phyloP scores from a whole-genome alignment of 2,797 vertebrate genomes.

The Uromys caudimaculatus region DNA sequence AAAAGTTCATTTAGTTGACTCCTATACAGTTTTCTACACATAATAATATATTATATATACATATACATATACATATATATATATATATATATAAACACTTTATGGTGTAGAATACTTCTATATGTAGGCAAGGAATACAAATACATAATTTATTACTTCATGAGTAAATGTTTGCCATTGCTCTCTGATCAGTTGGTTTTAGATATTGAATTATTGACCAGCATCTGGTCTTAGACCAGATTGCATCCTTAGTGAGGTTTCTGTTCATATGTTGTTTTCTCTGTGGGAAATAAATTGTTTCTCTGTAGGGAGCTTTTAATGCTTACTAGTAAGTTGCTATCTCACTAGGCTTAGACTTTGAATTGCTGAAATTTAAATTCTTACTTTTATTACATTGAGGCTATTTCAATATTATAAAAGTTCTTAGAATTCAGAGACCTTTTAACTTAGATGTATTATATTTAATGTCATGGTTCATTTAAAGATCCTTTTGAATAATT shows the following conservation, averaged over 20 bases:
- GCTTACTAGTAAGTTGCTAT: constrained; percentile 86
- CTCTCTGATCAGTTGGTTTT: constrained; percentile 58
- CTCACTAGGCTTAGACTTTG: constrained; percentile 71
- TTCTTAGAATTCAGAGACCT: constrained; percentile 39
- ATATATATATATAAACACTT: fast-evolving
- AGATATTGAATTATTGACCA: constrained; percentile 83
- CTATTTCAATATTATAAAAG: not conserved
- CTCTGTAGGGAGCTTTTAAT: constrained; percentile 81
- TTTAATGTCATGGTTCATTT: constrained; percentile 4
- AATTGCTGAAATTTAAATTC: constrained; percentile 69
- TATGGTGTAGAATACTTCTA: constrained; percentile 42
- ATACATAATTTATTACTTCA: not conserved
- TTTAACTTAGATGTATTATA: constrained; percentile 68
- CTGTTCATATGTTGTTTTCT: constrained; percentile 82
- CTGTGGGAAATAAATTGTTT: constrained; percentile 85
- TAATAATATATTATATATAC: not conserved
- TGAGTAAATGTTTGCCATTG: constrained; percentile 16
- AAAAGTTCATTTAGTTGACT: not conserved
- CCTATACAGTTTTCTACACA: not conserved
- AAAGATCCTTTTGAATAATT: not conserved
- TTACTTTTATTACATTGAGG: not conserved
- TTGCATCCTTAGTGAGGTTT: constrained; percentile 76
- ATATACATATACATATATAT: too few species aligned
- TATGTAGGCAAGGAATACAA: not conserved
- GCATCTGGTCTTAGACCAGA: constrained; percentile 77